Conservation (phyloP, 2,113 vertebrate species). For the Antennarius striatus region DNA sequence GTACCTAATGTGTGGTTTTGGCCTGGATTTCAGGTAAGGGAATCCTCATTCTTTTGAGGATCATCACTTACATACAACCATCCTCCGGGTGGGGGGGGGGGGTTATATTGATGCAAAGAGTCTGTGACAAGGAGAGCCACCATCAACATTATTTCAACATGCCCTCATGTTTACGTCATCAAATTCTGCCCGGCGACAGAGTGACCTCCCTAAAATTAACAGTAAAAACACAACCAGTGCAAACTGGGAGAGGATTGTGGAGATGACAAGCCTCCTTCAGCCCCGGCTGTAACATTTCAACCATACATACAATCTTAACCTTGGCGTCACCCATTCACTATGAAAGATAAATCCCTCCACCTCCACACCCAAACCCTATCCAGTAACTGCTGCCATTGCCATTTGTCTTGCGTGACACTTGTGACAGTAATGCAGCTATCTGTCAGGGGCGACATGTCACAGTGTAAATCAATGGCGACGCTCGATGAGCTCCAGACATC, state of each 20-base stretch:
- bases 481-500: conserved; percentile 80
- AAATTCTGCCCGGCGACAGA: conserved; percentile 34
- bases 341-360: conserved; percentile 35
- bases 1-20: not conserved
- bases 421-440: conserved; percentile 79
- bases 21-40: conserved; percentile 1
- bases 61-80: conserved; percentile 34
- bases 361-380: conserved; percentile 7
- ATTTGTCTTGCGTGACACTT: conserved; percentile 72
- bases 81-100: not conserved
- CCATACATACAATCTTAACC: conserved; percentile 13
- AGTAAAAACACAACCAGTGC: conserved; percentile 45
- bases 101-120: conserved; percentile 24
- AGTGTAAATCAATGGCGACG: conserved; percentile 81
- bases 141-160: conserved; percentile 30
- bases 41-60: conserved; percentile 12
- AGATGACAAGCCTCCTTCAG: conserved; percentile 36
- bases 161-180: conserved; percentile 45
- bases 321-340: conserved; percentile 1
- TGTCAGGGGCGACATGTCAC: conserved; percentile 74
- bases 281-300: conserved; percentile 3
- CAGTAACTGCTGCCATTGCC: conserved; percentile 39
- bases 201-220: conserved; percentile 42
- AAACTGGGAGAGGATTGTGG: conserved; percentile 19
- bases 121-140: conserved; percentile 40